phyloP scores from a whole-genome alignment of 2,797 vertebrate species.

The Halcyon smyrnensis region DNA sequence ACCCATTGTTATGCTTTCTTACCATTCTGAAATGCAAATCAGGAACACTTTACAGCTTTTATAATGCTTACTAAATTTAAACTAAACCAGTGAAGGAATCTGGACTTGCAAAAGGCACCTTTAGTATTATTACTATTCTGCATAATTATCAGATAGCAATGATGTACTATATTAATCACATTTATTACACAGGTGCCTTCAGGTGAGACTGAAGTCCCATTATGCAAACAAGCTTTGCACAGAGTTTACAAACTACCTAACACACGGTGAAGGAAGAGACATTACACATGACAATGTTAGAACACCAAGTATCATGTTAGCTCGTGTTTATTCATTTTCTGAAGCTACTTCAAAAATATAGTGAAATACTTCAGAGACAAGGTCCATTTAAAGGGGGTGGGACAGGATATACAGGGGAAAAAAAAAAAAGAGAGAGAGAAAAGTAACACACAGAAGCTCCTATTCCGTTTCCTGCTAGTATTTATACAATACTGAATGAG shows the following conservation, averaged over 20 bases:
- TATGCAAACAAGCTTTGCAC: neutral
- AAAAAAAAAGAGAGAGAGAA: neutral
- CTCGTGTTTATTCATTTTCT: neutral
- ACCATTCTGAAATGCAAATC: constrained; percentile 35
- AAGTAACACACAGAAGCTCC: neutral
- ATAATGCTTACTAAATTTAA: constrained; percentile 26
- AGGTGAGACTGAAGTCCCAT: neutral
- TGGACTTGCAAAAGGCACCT: neutral
- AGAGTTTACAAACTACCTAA: neutral
- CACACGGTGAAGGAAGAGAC: neutral
- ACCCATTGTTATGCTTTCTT: neutral
- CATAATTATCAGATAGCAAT: neutral
- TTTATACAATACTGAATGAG: neutral
- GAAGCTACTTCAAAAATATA: neutral
- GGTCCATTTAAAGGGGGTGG: neutral
- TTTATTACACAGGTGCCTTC: neutral
- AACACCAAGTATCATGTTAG: neutral
- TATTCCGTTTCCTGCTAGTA: neutral
- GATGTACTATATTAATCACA: neutral
- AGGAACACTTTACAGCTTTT: neutral
- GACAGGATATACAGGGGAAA: neutral
- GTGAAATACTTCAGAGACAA: neutral
- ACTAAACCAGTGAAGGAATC: neutral
- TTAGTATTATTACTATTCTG: neutral
- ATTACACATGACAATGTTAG: neutral